A percentile compares a stretch with the other conserved stretches of the same genome.
Evolutionary conservation across 1,140 invertebrate species (phyloP).

Genomic region (Tachypleus tridentatus): DNA sequence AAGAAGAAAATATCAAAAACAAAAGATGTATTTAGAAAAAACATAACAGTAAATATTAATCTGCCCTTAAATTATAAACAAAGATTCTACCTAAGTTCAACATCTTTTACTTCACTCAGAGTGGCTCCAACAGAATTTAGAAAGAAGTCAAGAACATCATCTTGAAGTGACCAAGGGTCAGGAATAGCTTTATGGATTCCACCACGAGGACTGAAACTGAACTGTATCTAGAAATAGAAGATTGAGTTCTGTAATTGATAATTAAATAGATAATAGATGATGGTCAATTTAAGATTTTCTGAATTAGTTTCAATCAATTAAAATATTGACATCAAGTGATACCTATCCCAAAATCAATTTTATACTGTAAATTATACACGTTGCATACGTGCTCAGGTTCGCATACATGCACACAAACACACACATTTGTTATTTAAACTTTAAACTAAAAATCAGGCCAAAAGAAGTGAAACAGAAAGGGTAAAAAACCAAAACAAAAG

Average conservation of each 20-base stretch:
- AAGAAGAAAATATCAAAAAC: not conserved
- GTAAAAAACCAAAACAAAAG: too few relatives aligned
- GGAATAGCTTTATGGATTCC: slow-evolving; percentile 33
- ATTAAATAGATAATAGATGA: not conserved
- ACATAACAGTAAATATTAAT: slow-evolving; percentile 16
- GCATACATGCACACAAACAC: too few relatives aligned
- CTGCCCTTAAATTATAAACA: too few relatives aligned
- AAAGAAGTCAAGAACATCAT: slow-evolving; percentile 42
- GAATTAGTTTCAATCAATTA: too few relatives aligned
- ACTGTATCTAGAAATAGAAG: slow-evolving; percentile 28
- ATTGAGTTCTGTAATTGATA: not conserved
- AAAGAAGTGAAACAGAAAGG: too few relatives aligned
- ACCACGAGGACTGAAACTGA: slow-evolving; percentile 53
- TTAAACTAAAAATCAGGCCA: too few relatives aligned
- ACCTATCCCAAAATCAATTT: too few relatives aligned
- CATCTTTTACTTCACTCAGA: slow-evolving; percentile 93
- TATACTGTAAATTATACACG: too few relatives aligned
- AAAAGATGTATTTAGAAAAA: slow-evolving; percentile 1
- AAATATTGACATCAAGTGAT: too few relatives aligned
- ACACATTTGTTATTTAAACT: too few relatives aligned
- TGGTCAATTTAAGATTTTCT: too few relatives aligned
- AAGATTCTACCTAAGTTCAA: slow-evolving; percentile 46
- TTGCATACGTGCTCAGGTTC: too few relatives aligned
- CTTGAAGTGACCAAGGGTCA: slow-evolving; percentile 29
- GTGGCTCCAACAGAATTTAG: slow-evolving; percentile 78